Evolutionary conservation across 2,888 invertebrate species (phyloP).

Genomic region (Dermolepida albohirtum): DNA sequence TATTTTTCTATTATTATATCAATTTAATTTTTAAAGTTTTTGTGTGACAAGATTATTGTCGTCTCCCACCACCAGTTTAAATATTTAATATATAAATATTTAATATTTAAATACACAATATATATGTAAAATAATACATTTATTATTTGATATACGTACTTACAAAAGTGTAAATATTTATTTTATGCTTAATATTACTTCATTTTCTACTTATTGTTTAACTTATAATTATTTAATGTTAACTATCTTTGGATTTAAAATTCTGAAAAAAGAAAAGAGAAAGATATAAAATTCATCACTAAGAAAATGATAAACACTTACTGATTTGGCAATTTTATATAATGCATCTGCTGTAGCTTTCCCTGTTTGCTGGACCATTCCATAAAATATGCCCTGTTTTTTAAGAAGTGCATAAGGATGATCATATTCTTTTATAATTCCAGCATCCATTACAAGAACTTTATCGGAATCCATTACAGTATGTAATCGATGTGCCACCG

Average conservation of each 20-base stretch:
- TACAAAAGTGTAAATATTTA: no score
- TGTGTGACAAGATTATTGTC: no score
- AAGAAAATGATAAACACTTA: slow-evolving; percentile 13
- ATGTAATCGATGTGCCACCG: slow-evolving; percentile 83
- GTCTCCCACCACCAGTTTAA: no score
- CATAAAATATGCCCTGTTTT: slow-evolving; percentile 37
- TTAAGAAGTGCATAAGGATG: slow-evolving; percentile 76
- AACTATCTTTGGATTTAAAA: slow-evolving; percentile 26
- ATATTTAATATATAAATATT: no score
- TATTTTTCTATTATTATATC: no score
- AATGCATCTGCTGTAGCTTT: slow-evolving; percentile 55
- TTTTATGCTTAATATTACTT: no score
- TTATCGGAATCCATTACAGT: slow-evolving; percentile 87
- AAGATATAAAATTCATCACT: not conserved
- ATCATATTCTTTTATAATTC: slow-evolving; percentile 78
- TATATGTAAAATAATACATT: no score
- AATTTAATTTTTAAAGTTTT: no score
- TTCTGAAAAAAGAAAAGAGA: slow-evolving; percentile 33
- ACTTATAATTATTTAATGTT: slow-evolving; percentile 13
- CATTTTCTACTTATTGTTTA: no score
- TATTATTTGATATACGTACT: no score
- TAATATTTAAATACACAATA: no score
- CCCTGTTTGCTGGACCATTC: slow-evolving; percentile 45
- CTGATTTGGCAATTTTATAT: slow-evolving; percentile 69
- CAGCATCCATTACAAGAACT: slow-evolving; percentile 82